Conservation (phyloP, 1,140 invertebrate genomes). For the Daktulosphaira vitifoliae region DNA sequence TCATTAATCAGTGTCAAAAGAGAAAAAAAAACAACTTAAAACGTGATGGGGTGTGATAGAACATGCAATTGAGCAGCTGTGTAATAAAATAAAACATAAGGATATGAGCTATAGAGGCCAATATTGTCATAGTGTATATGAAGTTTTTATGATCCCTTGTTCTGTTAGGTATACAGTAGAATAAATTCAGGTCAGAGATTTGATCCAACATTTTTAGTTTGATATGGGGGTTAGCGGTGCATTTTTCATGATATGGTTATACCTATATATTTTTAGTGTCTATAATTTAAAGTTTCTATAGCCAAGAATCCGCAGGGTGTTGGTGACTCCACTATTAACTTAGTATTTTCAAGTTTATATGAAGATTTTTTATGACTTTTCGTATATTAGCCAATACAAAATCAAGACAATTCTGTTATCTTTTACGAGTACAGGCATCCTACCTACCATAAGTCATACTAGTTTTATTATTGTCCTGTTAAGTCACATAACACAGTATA, state of each 20-base stretch:
- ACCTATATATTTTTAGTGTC: conserved; percentile 28
- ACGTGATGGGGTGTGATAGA: background rate
- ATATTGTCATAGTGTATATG: conserved; percentile 10
- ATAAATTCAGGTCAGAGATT: conserved; percentile 15
- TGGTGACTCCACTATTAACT: background rate
- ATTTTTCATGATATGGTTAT: conserved; percentile 8
- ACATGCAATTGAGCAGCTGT: background rate
- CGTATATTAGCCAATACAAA: no score
- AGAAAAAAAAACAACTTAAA: conserved; percentile 1
- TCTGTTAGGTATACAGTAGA: conserved; percentile 14
- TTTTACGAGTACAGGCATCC: no score
- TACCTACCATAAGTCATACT: no score
- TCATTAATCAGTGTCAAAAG: conserved; percentile 22
- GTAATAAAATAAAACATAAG: background rate
- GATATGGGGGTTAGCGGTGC: background rate
- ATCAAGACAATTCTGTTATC: no score
- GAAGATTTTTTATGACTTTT: no score
- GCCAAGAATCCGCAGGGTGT: background rate
- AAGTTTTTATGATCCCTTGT: conserved; percentile 13
- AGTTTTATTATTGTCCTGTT: no score
- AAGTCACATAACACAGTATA: no score
- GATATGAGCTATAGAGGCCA: background rate
- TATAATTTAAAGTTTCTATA: background rate
- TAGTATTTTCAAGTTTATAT: no score
- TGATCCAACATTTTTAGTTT: conserved; percentile 10